A percentile compares a stretch with the other conserved stretches of the same genome.
phyloP scores from a whole-genome alignment of 2,888 invertebrate species.

The Pogonocherus hispidulus region DNA sequence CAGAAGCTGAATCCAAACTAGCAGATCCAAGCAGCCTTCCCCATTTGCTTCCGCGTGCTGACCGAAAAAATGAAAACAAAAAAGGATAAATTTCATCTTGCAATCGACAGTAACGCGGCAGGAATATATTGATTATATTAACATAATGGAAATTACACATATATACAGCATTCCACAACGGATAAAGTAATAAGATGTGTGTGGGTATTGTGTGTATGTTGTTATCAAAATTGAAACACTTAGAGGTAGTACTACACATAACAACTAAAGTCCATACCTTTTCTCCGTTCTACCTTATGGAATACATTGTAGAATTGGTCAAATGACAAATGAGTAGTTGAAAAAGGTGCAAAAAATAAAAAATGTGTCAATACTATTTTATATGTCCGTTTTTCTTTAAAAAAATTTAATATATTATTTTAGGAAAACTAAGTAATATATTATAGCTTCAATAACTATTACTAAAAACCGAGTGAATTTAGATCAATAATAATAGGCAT shows the following conservation, averaged over 20 bases:
- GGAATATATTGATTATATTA: background rate
- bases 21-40: constrained; percentile 85
- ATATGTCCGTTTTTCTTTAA: too few relatives aligned
- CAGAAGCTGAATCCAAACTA: constrained; percentile 82
- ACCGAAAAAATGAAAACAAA: background rate
- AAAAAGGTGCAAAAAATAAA: background rate
- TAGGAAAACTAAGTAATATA: too few relatives aligned
- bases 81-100: background rate
- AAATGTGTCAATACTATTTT: background rate
- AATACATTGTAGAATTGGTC: constrained; percentile 4
- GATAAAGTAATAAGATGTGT: background rate
- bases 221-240: background rate
- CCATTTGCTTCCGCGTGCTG: constrained; percentile 80
- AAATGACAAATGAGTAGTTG: constrained; percentile 3
- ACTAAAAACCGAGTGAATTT: too few relatives aligned
- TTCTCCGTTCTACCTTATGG: background rate
- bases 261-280: background rate
- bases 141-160: background rate
- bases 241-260: background rate
- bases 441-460: too few relatives aligned
- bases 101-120: background rate
- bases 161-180: background rate
- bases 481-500: too few relatives aligned
- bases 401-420: too few relatives aligned
- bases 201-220: background rate